Base-by-base conservation (phyloP, 2,888 invertebrate genomes). In the Coecobrya sp. region DNA sequence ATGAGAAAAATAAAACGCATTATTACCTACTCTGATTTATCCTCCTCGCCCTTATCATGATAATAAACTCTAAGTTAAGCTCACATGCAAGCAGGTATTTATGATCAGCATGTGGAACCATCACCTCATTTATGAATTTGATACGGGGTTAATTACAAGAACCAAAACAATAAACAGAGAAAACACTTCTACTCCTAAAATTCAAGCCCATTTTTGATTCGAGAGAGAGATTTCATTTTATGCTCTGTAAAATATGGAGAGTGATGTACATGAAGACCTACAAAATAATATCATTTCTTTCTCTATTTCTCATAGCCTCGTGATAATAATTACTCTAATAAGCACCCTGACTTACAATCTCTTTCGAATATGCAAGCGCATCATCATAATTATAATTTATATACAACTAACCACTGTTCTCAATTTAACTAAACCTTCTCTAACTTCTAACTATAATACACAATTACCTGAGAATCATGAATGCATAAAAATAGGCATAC, bases 211-310 rank as follows among this genome's bases (percentile, higher is more conserved):
- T 59, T 65, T 79, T 52, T 85, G 45, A 10, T 79, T 49, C 52
- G 30, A n/a, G 10, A 70, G 65, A 16, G 70, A 84, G 65, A 85
- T 70, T 59, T 65, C 36, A 76, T 84, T 91, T 91, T 86, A 91
- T 86, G 91, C 91, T 91, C 91, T 91, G 91, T 87, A 91, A 68
- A 82, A 79, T 81, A 91, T 82, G 68, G 62, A 81, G 86, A 55
- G 55, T 55, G 79, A 52, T 70, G 70, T 19, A 42, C 13, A 22
- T 76, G 70, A 36, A 70, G 42, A 70, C 59, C 49, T n/a, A 52
- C 1, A 68, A 65, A 52, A 68, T 4, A 19, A 8, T 36, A 49
- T 85, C 68, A 65, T 45, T 73, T 27, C 22, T 73, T 86, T 36
- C 55, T 30, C 52, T 70, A 2, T 36, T 70, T 70, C 70, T 36